Percentiles rank a stretch among this genome's conserved stretches.
Evolutionary conservation across 2,797 vertebrate genomes (phyloP).

Genomic region (Choloepus didactylus): DNA sequence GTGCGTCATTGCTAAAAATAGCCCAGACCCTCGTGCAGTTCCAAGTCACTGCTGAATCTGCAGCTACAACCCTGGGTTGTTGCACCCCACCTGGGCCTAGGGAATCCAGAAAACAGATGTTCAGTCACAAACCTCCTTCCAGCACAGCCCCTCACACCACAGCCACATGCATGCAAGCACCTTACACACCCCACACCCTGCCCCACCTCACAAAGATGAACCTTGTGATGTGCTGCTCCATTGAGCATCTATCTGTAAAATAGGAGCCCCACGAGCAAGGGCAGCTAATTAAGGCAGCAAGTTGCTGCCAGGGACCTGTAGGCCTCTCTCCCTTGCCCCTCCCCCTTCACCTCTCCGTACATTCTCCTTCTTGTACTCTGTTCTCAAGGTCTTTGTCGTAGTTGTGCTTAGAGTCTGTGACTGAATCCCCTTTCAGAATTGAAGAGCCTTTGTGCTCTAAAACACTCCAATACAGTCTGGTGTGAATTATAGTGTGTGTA

Average conservation of each 20-base stretch:
- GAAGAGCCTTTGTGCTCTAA: background rate
- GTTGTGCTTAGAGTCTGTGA: background rate
- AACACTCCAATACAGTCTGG: background rate
- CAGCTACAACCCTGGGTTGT: background rate
- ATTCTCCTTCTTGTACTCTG: background rate
- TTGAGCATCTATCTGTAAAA: background rate
- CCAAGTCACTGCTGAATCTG: constrained; percentile 42
- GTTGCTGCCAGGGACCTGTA: background rate
- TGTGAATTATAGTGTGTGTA: background rate
- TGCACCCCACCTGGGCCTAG: background rate
- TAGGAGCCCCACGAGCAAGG: background rate
- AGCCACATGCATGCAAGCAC: background rate
- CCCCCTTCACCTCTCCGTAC: background rate
- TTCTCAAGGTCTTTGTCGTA: background rate
- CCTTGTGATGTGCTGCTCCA: background rate
- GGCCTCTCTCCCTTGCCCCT: background rate
- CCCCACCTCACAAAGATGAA: background rate
- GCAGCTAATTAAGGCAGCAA: background rate
- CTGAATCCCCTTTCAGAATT: background rate
- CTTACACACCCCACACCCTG: background rate
- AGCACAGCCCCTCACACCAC: background rate
- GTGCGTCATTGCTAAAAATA: constrained; percentile 71
- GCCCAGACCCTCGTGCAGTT: background rate
- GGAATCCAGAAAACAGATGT: background rate
- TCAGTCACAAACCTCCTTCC: background rate